Base-by-base conservation (phyloP, 2,888 invertebrate genomes). In the Steinernema carpocapsae region DNA sequence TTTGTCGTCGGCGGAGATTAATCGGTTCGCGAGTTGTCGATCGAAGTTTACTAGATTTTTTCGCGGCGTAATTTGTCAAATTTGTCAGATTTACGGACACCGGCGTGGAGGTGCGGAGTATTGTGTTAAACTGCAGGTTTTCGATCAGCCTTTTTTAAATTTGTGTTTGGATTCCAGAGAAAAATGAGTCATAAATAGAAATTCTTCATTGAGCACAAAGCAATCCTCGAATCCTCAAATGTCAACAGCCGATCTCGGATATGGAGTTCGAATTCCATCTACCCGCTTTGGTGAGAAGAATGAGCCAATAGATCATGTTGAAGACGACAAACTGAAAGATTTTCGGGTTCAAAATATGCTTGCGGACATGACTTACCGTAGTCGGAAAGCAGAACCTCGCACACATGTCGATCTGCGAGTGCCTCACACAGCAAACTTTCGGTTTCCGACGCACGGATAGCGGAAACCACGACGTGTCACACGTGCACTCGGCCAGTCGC, bases 331-430 rank as follows among this genome's bases (percentile, higher is more conserved):
- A 83, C 82, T 83, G 77, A 72, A 81, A 12, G 19, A 56, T 12
- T 42, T 24, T 17, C 45, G 19, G 17, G 3, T 17, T 45, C 6
- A 45, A 7, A n/a, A 14, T 17, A 26, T 56, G 7, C 2, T 22
- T 70, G 4, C 24, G 12, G 12, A 7, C 7, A 24, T 6, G n/a
- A 51, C 74, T 52, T n/a, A 83, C 83, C 56, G 80, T 37, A 10
- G 4, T 37, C 10, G 83, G 83, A 64, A 83, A 83, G 10, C 80
- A 45, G 71, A 78, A 64, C 64, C 83, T 75, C 37, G 79, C 79
- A 70, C 78, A 79, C 72, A 83, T 83, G 74, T 83, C 83, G 52
- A 83, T 79, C 64, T 82, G 82, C 37, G 80, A 80, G 74, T 83
- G 83, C 17, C 76, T 73, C 51, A 83, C 71, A 73, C 83, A 83